Percentiles rank a stretch among this genome's conserved stretches.
Conservation (phyloP, 2,113 vertebrate genomes). For the Ammodytes marinus region DNA sequence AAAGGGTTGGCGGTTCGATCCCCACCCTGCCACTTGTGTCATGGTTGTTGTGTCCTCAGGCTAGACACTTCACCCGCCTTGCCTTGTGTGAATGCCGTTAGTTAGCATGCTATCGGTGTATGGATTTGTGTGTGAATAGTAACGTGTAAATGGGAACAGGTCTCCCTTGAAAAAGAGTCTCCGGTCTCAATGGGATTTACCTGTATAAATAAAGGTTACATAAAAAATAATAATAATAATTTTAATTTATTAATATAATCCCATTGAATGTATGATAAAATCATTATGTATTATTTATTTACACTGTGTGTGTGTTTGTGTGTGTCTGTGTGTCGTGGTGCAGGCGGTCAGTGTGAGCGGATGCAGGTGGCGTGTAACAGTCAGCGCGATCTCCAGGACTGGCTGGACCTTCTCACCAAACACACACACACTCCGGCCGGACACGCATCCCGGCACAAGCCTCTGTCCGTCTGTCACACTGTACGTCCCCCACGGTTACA, state of each 20-base stretch:
- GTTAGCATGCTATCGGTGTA: too few relatives aligned
- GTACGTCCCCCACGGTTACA: slow-evolving; percentile 78
- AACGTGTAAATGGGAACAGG: too few relatives aligned
- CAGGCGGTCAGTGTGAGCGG: slow-evolving; percentile 93
- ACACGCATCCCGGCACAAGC: slow-evolving; percentile 85
- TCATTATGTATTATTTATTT: not conserved
- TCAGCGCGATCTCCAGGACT: slow-evolving; percentile 93
- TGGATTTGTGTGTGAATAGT: too few relatives aligned
- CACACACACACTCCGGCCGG: slow-evolving; percentile 90
- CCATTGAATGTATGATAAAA: not conserved
- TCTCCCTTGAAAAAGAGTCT: too few relatives aligned
- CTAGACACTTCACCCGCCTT: too few relatives aligned
- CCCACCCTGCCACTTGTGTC: too few relatives aligned
- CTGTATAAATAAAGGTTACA: too few relatives aligned
- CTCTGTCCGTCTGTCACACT: slow-evolving; percentile 92
- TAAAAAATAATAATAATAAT: too few relatives aligned
- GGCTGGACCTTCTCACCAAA: slow-evolving; percentile 92
- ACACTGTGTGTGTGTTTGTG: not conserved
- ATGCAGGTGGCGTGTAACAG: slow-evolving; percentile 93
- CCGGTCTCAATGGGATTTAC: too few relatives aligned
- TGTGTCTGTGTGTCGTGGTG: slow-evolving; percentile 22
- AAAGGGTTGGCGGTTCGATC: too few relatives aligned
- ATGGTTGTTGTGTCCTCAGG: too few relatives aligned
- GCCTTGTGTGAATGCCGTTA: too few relatives aligned
- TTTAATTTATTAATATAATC: not conserved